Evolutionary conservation across 2,113 vertebrate species (phyloP).

Genomic region (Seriola quinqueradiata): DNA sequence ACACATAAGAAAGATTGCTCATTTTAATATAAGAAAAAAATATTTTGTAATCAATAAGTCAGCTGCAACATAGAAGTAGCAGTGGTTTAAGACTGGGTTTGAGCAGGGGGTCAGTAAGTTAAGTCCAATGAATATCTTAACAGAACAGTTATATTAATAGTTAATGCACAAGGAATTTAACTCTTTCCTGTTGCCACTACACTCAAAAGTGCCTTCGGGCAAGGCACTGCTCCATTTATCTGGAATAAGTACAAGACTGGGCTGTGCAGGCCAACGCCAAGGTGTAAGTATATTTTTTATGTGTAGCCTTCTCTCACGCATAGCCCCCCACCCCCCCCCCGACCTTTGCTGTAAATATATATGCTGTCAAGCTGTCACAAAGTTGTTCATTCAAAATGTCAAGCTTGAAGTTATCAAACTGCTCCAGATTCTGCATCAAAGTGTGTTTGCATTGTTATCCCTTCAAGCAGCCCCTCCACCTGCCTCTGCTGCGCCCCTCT

Average conservation of each 20-base stretch:
- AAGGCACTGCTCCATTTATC: conserved; percentile 48
- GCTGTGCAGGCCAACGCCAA: conserved; percentile 20
- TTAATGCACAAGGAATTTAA: conserved; percentile 42
- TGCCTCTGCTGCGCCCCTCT: conserved; percentile 23
- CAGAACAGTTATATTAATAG: conserved; percentile 41
- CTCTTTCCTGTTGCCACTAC: conserved; percentile 18
- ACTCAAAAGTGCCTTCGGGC: conserved; percentile 30
- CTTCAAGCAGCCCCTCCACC: conserved; percentile 42
- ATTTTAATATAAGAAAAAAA: background rate
- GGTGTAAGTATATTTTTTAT: conserved; percentile 44
- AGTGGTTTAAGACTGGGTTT: conserved; percentile 27
- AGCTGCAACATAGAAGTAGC: conserved; percentile 12
- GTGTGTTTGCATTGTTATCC: conserved; percentile 36
- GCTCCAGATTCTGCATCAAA: conserved; percentile 66
- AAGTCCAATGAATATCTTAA: conserved; percentile 52
- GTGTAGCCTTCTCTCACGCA: conserved; percentile 23
- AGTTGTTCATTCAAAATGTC: conserved; percentile 70
- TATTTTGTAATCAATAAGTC: conserved; percentile 38
- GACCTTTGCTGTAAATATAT: conserved; percentile 68
- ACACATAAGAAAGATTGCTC: background rate
- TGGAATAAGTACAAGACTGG: conserved; percentile 28
- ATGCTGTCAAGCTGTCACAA: conserved; percentile 69
- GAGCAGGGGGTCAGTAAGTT: conserved; percentile 48
- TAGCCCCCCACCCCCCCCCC: background rate
- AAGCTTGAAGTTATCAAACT: conserved; percentile 59